Evolutionary conservation across 1,140 invertebrate species (phyloP).

Genomic region (Monomorium pharaonis): DNA sequence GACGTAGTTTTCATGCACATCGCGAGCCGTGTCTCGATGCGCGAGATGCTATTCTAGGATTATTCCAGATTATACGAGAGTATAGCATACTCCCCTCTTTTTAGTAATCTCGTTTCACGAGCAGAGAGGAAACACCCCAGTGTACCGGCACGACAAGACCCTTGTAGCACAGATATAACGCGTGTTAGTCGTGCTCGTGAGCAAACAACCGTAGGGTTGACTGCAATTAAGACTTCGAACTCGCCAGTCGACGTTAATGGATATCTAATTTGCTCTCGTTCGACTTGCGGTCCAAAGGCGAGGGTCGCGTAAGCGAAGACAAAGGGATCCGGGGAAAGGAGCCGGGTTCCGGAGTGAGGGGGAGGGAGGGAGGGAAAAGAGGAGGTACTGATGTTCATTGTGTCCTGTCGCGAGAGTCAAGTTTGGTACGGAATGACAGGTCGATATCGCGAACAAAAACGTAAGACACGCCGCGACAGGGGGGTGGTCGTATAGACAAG

Average conservation of each 20-base stretch:
- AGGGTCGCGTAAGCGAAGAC: conserved; percentile 35
- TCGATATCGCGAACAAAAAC: conserved; percentile 50
- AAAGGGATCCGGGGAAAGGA: conserved; percentile 24
- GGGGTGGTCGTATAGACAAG: conserved; percentile 26
- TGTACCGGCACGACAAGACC: not conserved
- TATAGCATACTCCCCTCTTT: not conserved
- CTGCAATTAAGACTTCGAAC: conserved; percentile 64
- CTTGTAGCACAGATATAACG: conserved; percentile 32
- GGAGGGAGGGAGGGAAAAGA: not conserved
- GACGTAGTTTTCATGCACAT: conserved; percentile 6
- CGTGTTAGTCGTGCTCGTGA: conserved; percentile 28
- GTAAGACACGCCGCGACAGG: conserved; percentile 15
- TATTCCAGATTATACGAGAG: not conserved
- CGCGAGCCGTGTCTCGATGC: not conserved
- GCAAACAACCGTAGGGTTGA: conserved; percentile 34
- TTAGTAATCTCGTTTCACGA: not conserved
- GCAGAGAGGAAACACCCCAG: conserved; percentile 15
- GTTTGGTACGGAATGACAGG: conserved; percentile 42
- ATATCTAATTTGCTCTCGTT: conserved; percentile 72
- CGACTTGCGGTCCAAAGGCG: conserved; percentile 30
- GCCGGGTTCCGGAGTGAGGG: not conserved
- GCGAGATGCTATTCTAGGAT: conserved; percentile 28
- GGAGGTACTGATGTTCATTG: conserved; percentile 29
- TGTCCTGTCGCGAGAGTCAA: conserved; percentile 45
- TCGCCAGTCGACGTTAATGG: conserved; percentile 61